These are phyloP conservation scores for Scaptomyza hsui DNA, from an alignment of 1,140 invertebrate species.

Conservation along the genomic window DNA sequence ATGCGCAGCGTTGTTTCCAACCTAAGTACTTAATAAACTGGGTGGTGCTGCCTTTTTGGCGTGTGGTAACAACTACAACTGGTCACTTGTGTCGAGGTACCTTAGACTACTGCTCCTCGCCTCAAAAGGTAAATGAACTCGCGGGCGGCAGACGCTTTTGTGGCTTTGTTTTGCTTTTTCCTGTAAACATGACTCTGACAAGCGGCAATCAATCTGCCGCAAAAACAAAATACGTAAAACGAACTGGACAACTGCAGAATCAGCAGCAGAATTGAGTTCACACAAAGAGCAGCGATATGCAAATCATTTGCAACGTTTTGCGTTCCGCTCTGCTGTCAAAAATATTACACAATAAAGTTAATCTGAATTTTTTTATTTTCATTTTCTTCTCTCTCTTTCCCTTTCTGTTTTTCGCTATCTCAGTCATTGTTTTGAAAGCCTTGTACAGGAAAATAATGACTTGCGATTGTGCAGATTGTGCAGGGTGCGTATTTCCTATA, in stretches of 20 bases:
- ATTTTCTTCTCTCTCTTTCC: background rate
- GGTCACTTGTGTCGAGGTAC: background rate
- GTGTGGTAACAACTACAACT: slow-evolving; percentile 26
- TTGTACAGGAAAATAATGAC: slow-evolving; percentile 6
- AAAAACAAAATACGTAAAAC: slow-evolving; percentile 1
- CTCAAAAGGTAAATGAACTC: slow-evolving; percentile 52
- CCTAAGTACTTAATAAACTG: slow-evolving; percentile 43
- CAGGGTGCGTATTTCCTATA: slow-evolving; percentile 10
- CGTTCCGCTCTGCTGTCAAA: slow-evolving; percentile 46
- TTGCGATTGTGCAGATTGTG: slow-evolving; percentile 1
- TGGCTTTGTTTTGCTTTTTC: slow-evolving; percentile 46
- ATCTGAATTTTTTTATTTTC: slow-evolving; percentile 12
- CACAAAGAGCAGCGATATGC: slow-evolving; percentile 40
- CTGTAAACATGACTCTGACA: slow-evolving; percentile 51
- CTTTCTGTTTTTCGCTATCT: background rate
- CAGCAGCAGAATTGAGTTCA: slow-evolving; percentile 6
- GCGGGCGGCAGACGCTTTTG: slow-evolving; percentile 12
- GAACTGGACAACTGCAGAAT: slow-evolving; percentile 9
- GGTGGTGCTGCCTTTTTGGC: slow-evolving; percentile 37
- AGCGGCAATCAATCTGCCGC: slow-evolving; percentile 34
- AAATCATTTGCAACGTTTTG: slow-evolving; percentile 32
- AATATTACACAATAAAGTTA: slow-evolving; percentile 51
- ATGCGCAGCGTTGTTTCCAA: slow-evolving; percentile 38
- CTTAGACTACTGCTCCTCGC: slow-evolving; percentile 28
- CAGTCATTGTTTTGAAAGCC: slow-evolving; percentile 5